Conservation (phyloP, 2,113 vertebrate species). For the Kryptolebias marmoratus region DNA sequence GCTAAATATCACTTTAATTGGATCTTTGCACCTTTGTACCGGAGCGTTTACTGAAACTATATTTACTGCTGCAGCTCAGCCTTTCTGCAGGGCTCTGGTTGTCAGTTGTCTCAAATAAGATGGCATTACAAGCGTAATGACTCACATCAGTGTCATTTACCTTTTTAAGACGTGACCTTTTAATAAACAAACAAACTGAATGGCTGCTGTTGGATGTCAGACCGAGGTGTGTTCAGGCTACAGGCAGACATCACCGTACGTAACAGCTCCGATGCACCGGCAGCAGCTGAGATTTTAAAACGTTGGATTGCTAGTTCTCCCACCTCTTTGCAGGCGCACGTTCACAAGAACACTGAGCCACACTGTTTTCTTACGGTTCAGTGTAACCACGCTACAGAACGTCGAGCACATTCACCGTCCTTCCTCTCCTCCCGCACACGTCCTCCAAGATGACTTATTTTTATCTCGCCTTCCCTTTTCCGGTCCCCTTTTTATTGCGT, state of each 20-base stretch:
- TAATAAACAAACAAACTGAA: slow-evolving; percentile 44
- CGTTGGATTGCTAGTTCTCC: slow-evolving; percentile 13
- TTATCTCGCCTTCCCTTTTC: slow-evolving; percentile 63
- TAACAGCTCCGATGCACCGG: not conserved
- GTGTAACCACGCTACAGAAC: slow-evolving; percentile 5
- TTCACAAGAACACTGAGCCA: slow-evolving; percentile 1
- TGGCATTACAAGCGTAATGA: not conserved
- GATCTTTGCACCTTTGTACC: slow-evolving; percentile 52
- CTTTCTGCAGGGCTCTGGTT: not conserved
- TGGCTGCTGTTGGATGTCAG: not conserved
- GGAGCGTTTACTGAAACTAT: slow-evolving; percentile 16
- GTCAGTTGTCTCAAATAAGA: slow-evolving; percentile 10
- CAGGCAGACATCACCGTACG: not conserved
- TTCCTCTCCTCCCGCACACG: slow-evolving; percentile 12
- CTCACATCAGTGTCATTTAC: slow-evolving; percentile 1
- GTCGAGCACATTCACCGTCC: slow-evolving; percentile 33
- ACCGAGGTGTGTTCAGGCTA: not conserved
- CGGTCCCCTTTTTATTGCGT: slow-evolving; percentile 45
- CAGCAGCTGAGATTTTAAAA: not conserved
- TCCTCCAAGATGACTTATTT: slow-evolving; percentile 10
- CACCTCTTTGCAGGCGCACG: slow-evolving; percentile 20
- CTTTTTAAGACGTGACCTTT: slow-evolving; percentile 1
- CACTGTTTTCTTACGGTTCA: not conserved
- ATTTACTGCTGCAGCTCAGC: slow-evolving; percentile 22
- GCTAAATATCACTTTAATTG: slow-evolving; percentile 37